phyloP scores from a whole-genome alignment of 2,797 vertebrate species.

The Botia almorhae region DNA sequence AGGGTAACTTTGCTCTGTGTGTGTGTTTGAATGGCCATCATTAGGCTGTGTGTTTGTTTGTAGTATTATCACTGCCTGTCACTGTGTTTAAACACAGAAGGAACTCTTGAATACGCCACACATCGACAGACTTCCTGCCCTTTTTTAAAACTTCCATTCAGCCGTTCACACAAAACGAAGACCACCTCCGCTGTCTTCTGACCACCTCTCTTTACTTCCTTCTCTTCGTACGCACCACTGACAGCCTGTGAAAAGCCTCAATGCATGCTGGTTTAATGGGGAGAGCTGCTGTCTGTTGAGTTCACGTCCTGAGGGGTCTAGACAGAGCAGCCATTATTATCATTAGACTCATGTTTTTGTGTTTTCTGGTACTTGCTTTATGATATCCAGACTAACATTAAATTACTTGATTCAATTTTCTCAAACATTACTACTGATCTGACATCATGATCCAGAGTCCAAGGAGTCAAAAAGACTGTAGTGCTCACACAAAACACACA shows the following conservation, averaged over 20 bases:
- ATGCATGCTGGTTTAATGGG: not conserved
- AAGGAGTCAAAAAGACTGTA: not conserved
- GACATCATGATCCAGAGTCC: not conserved
- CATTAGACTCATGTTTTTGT: not conserved
- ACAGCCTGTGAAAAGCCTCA: not conserved
- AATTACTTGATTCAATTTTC: not conserved
- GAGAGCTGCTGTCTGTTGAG: too few species aligned
- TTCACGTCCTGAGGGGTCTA: not conserved
- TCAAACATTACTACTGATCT: not conserved
- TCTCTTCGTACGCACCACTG: not conserved
- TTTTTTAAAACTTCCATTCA: constrained; percentile 22
- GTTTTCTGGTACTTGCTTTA: not conserved
- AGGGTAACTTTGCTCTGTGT: constrained; percentile 51
- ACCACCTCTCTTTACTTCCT: not conserved
- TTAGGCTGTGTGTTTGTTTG: constrained; percentile 27
- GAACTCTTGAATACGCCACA: constrained; percentile 15
- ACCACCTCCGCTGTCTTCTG: constrained; percentile 7
- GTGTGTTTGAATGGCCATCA: constrained; percentile 34
- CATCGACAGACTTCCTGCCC: constrained; percentile 33
- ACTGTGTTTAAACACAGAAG: not conserved
- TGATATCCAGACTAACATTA: not conserved
- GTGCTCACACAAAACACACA: not conserved
- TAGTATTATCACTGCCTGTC: constrained; percentile 10
- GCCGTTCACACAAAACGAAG: constrained; percentile 15
- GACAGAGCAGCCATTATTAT: not conserved